Conservation (phyloP, 2,797 vertebrate species). For the Etheostoma perlongum region DNA sequence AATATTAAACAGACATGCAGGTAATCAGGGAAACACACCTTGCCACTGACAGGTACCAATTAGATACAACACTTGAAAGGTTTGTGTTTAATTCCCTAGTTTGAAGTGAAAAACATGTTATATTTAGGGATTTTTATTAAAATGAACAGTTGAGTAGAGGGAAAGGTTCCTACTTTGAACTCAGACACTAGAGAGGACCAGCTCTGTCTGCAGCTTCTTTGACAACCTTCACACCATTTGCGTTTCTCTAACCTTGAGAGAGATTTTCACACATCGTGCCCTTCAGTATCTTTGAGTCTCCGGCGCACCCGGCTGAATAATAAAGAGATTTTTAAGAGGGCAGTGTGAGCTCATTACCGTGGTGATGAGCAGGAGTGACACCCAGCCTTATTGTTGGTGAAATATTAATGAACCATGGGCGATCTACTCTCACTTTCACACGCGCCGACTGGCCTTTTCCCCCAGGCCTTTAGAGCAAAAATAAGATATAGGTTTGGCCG, state of each 20-base stretch:
- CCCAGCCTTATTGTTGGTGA: slow-evolving; percentile 69
- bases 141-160: slow-evolving; percentile 15
- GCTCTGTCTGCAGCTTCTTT: slow-evolving; percentile 1
- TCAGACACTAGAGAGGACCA: slow-evolving; percentile 3
- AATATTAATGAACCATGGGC: slow-evolving; percentile 75
- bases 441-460: slow-evolving; percentile 39
- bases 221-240: slow-evolving; percentile 29
- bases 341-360: slow-evolving; percentile 67
- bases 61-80: slow-evolving; percentile 37
- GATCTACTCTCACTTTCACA: slow-evolving; percentile 56
- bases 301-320: slow-evolving; percentile 65
- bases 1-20: slow-evolving; percentile 52
- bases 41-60: slow-evolving; percentile 43
- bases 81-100: slow-evolving; percentile 38
- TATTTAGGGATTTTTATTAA: slow-evolving; percentile 21
- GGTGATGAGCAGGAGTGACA: slow-evolving; percentile 75
- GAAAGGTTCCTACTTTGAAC: slow-evolving; percentile 14
- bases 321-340: slow-evolving; percentile 72
- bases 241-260: slow-evolving; percentile 67
- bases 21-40: slow-evolving; percentile 51
- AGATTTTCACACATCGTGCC: slow-evolving; percentile 61
- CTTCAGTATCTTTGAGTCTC: slow-evolving; percentile 59
- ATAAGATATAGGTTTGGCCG: slow-evolving; percentile 29
- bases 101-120: slow-evolving; percentile 27
- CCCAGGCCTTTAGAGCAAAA: slow-evolving; percentile 46